These are phyloP conservation scores for Drosophila multiciliata DNA, from an alignment of 2,888 invertebrate species.

Conservation along the genomic window DNA sequence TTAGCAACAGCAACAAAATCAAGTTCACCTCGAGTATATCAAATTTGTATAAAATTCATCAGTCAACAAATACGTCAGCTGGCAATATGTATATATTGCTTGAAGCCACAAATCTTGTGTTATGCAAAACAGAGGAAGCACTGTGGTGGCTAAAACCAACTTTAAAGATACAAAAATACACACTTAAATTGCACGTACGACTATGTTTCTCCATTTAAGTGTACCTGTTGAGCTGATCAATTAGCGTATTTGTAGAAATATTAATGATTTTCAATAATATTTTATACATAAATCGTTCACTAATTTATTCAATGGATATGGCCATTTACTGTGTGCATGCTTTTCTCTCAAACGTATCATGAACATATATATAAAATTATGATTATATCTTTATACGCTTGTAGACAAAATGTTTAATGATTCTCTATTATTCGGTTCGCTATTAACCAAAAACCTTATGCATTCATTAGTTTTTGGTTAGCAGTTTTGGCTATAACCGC, in stretches of 20 bases:
- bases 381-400: constrained; percentile 52
- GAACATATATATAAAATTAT: constrained; percentile 32
- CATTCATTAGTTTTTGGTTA: constrained; percentile 22
- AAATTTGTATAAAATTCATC: constrained; percentile 79
- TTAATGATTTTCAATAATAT: constrained; percentile 60
- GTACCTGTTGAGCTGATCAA: constrained; percentile 60
- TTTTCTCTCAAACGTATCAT: constrained; percentile 18
- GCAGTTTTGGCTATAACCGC: constrained; percentile 41
- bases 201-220: constrained; percentile 30
- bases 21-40: constrained; percentile 82
- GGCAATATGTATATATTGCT: constrained; percentile 38
- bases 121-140: constrained; percentile 76
- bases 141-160: constrained; percentile 45
- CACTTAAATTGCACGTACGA: constrained; percentile 17
- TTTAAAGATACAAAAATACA: constrained; percentile 38
- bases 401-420: constrained; percentile 58
- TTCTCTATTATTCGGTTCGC: constrained; percentile 30
- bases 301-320: constrained; percentile 62
- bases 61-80: constrained; percentile 75
- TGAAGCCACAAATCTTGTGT: constrained; percentile 57
- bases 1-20: constrained; percentile 59
- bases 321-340: constrained; percentile 13
- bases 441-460: constrained; percentile 1
- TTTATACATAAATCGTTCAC: constrained; percentile 56
- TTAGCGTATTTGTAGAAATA: constrained; percentile 69